These are phyloP conservation scores for Poeciliopsis paucimaculata DNA, from an alignment of 2,797 vertebrate species.

Conservation along the genomic window DNA sequence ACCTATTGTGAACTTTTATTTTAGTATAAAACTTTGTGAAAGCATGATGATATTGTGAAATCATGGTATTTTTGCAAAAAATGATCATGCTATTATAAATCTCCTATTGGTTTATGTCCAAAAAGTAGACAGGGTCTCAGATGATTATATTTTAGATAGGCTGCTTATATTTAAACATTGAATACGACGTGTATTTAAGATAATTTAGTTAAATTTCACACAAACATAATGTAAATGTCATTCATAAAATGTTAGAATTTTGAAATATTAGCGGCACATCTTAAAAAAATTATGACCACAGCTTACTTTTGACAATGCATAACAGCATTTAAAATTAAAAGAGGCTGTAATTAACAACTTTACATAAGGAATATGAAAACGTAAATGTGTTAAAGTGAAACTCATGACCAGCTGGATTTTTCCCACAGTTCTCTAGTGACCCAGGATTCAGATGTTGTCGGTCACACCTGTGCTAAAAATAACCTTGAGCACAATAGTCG, in stretches of 20 bases:
- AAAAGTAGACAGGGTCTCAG: not conserved
- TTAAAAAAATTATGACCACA: not conserved
- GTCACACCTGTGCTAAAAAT: constrained; percentile 73
- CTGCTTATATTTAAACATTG: not conserved
- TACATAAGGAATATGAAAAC: not conserved
- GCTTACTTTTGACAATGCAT: constrained; percentile 23
- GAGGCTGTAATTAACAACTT: not conserved
- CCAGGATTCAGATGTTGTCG: constrained; percentile 42
- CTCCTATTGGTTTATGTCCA: not conserved
- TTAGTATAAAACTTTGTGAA: not conserved
- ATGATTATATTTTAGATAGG: not conserved
- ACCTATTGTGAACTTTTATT: not conserved
- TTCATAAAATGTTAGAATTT: not conserved
- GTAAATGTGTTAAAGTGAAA: constrained; percentile 45
- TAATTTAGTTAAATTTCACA: constrained; percentile 3
- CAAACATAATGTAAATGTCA: not conserved
- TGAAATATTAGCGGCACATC: not conserved
- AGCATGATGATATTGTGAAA: not conserved
- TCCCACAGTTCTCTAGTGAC: constrained; percentile 54
- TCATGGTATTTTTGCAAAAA: not conserved
- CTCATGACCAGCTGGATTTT: constrained; percentile 64
- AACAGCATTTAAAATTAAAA: constrained; percentile 21
- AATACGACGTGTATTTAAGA: not conserved
- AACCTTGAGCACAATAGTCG: constrained; percentile 49
- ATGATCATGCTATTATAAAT: not conserved